Base-by-base conservation (phyloP, 2,888 invertebrate genomes). In the Hedychridium roseum region DNA sequence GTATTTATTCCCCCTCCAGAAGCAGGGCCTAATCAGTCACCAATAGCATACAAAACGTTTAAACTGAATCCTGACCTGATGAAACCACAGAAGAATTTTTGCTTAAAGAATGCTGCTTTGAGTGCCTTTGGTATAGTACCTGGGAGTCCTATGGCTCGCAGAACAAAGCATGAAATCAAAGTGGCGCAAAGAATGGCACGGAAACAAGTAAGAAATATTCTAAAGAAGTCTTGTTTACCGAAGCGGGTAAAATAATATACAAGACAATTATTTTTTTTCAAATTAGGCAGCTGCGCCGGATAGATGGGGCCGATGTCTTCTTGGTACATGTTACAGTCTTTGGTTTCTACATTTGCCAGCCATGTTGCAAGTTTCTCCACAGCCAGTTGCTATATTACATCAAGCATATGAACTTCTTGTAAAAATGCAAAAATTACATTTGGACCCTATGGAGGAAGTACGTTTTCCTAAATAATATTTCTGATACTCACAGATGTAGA, bases 311-410 rank as follows among this genome's bases (percentile, higher is more conserved):
- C 91, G 91, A 78, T 95, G 92, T 78, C 80, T 94, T 14, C 84
- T 94, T 4, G 91, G 91, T 26, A 91, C 94, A 1, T 94, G 93
- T 72, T 93, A 92, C 74, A 94, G 97, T 26, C 83, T 99, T 17
- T 98, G 99, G 88, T 99, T 98, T 80, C 87, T 98, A 68, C 90
- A 96, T 66, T 82, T 99, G 59, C 98, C 99, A 15, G 92, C 97
- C 80, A 91, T 88, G 82, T 85, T 88, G 68, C 84, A 73, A 63
- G 72, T 70, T 17, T 76, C 76, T 82, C 72, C 81, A 86, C 74
- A 85, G 83, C 63, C 82, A n/a, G 76, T 76, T 15, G 70, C 76
- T 11, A 66, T 77, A 56, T 62, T 79, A 31, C 78, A 78, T 54
- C 78, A 79, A 46, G 95, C 96, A 0, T 95, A 92, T 73, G 92